phyloP scores from a whole-genome alignment of 92 coral and sea anemone genomes.

The Parazoanthus atlanticus region DNA sequence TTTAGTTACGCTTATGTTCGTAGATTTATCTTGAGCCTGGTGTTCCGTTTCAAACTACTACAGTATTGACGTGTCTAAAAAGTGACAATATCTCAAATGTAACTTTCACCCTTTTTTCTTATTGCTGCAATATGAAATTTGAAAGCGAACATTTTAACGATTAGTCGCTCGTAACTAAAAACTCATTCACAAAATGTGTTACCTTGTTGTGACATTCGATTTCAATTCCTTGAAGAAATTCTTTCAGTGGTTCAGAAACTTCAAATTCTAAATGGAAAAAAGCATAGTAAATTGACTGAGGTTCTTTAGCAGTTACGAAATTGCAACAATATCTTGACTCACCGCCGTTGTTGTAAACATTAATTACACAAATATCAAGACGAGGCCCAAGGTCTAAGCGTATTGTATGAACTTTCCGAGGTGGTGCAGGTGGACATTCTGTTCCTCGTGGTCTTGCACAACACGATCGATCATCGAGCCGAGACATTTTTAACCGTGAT shows the following conservation, averaged over 20 bases:
- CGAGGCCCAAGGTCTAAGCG: neutral
- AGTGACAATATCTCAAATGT: neutral
- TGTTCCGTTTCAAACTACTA: neutral
- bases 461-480: neutral
- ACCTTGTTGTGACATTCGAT: neutral
- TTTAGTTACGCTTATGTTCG: neutral
- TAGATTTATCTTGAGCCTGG: neutral
- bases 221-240: neutral
- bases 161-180: neutral
- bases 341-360: neutral
- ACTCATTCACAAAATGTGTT: neutral
- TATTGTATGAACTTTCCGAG: neutral
- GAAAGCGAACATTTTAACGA: neutral
- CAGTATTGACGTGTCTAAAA: neutral
- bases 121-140: neutral
- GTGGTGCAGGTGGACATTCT: neutral
- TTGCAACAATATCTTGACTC: neutral
- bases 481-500: neutral
- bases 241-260: neutral
- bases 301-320: neutral
- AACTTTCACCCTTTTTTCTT: neutral
- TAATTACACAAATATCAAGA: neutral
- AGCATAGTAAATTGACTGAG: neutral
- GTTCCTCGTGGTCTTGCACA: neutral
- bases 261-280: neutral